Conservation (phyloP, 2,888 invertebrate species). For the Orthosia incerta region DNA sequence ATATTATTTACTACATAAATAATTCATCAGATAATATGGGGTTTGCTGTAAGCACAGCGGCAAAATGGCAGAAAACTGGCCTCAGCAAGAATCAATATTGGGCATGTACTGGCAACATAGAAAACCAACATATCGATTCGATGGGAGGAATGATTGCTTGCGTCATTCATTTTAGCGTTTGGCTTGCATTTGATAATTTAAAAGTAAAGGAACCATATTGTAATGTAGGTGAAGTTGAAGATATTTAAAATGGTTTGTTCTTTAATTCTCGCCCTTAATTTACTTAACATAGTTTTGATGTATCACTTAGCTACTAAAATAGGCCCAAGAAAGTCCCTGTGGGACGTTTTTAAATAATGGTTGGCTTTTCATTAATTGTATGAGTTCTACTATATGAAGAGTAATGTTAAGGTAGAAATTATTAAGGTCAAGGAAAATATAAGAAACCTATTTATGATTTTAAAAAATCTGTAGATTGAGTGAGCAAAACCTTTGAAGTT, state of each 20-base stretch:
- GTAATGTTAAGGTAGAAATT: background rate
- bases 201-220: constrained; percentile 81
- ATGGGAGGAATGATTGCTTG: constrained; percentile 76
- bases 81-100: constrained; percentile 69
- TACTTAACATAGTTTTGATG: background rate
- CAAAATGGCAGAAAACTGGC: constrained; percentile 75
- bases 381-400: background rate
- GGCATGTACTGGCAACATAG: constrained; percentile 75
- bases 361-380: background rate
- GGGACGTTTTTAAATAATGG: background rate
- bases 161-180: constrained; percentile 73
- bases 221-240: constrained; percentile 29
- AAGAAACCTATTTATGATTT: background rate
- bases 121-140: constrained; percentile 62
- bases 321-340: background rate
- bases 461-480: background rate
- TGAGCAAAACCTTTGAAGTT: no score
- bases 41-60: constrained; percentile 81
- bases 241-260: constrained; percentile 9
- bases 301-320: background rate
- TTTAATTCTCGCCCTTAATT: background rate
- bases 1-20: constrained; percentile 70
- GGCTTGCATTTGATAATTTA: constrained; percentile 79
- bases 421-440: background rate
- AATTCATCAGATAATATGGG: constrained; percentile 71